Evolutionary conservation across 2,797 vertebrate genomes (phyloP), one percentile per base, ranked within the genome.

Genomic region (Semaprochilodus insignis): DNA sequence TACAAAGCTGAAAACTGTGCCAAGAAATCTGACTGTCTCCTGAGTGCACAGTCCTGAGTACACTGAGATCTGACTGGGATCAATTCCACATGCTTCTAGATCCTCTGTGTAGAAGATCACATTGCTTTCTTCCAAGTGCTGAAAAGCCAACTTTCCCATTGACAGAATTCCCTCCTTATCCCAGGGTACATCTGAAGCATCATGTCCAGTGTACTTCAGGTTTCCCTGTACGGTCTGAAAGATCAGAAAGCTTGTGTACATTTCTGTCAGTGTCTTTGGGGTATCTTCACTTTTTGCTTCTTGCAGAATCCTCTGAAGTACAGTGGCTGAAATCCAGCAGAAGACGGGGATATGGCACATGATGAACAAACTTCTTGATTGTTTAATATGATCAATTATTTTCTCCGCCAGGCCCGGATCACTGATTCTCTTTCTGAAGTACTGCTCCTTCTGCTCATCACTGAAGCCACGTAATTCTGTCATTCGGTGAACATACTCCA

Each of bases 361-460:
- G 71, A 74, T 74, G 51, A 31, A 19, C 3, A 75, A 31, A 19
- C 54, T 75, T 19, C 73, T 75, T 10, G 77, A 78, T 52, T 44
- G 27, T 52, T 34, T 69, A 10, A 78, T 52, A 44, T 78, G 77
- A 5, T 63, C 16, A 34, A 78, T 55, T 63, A 78, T 69, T 78
- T 62, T 69, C 4, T 55, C 14, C 8, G 62, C 65, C 62, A 78
- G 63, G 16, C 25, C 36, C 77, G 69, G n/a, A 55, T 78, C 63
- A 69, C 36, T 67, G 77, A 78, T 62, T n/a, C 48, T 78, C 65
- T 78, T 78, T 15, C 77, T 78, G 62, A 78, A 78, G 51, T 75
- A 75, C 36, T 75, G 55, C 31, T 75, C 73, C 13, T 60, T 75
- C 27, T 75, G 73, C 34, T 27, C 11, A 48, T 78, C 77, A 67